phyloP scores from a whole-genome alignment of 2,113 vertebrate species.

The Mormoops blainvillei region DNA sequence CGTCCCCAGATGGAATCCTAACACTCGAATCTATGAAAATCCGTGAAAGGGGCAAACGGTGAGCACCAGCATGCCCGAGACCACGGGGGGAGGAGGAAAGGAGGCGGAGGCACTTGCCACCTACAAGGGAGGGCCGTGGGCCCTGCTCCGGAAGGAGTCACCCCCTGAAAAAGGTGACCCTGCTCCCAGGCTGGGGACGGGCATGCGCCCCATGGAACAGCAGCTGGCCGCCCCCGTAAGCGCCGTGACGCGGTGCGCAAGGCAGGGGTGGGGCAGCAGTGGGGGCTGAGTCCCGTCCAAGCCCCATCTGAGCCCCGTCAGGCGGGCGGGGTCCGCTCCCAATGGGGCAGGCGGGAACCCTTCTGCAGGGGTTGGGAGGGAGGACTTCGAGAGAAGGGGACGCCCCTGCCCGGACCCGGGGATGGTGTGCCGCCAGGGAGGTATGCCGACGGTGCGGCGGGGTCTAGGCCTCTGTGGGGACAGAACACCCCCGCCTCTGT shows the following conservation, averaged over 20 bases:
- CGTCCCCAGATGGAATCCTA: not conserved
- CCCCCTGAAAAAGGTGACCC: not conserved
- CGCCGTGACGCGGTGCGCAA: rapidly evolving
- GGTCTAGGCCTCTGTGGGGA: not conserved
- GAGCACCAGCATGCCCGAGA: rapidly evolving
- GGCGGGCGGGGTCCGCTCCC: too few species aligned
- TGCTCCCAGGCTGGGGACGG: not conserved
- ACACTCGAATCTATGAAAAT: not conserved
- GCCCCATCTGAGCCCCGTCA: too few species aligned
- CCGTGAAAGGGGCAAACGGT: rapidly evolving
- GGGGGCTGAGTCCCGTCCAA: too few species aligned
- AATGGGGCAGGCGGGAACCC: too few species aligned
- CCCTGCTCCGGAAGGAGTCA: too few species aligned
- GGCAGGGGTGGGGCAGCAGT: not conserved
- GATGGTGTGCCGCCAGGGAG: rapidly evolving
- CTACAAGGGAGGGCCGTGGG: too few species aligned
- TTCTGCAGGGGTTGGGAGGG: too few species aligned
- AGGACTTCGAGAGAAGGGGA: not conserved
- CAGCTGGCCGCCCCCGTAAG: rapidly evolving
- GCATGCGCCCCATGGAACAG: rapidly evolving
- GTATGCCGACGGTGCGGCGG: rapidly evolving
- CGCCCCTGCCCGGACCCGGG: not conserved
- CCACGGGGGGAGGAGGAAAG: not conserved
- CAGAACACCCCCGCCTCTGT: too few species aligned
- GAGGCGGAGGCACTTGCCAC: too few species aligned